Conservation (phyloP, 2,797 vertebrate species). For the Ceryle rudis region DNA sequence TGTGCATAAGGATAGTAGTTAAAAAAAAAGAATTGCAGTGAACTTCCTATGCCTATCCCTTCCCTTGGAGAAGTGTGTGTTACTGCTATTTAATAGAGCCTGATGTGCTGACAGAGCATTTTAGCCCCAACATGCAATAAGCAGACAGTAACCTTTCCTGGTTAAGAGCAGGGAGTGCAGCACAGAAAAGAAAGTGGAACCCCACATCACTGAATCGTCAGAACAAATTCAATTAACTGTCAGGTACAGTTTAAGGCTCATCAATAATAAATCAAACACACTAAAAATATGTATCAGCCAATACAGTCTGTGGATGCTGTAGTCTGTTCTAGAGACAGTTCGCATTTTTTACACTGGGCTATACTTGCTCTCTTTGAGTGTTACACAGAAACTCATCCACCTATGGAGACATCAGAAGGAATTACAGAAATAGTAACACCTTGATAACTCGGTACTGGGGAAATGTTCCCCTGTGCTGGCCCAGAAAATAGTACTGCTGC, state of each 20-base stretch:
- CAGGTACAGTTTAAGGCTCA: not conserved
- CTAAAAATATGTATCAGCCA: not conserved
- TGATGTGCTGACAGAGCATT: not conserved
- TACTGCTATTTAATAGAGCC: not conserved
- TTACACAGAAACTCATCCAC: not conserved
- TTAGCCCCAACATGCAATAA: not conserved
- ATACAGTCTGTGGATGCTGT: not conserved
- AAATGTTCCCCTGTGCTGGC: not conserved
- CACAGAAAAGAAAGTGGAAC: not conserved
- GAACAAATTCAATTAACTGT: constrained; percentile 10
- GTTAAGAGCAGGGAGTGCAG: not conserved
- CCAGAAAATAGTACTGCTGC: too few species aligned
- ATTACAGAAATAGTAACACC: not conserved
- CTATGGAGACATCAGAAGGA: not conserved
- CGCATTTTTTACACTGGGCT: not conserved
- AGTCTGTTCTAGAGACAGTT: not conserved
- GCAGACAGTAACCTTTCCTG: not conserved
- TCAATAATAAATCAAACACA: constrained; percentile 22
- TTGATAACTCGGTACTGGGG: not conserved
- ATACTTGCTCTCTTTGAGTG: not conserved
- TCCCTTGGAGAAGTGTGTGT: not conserved
- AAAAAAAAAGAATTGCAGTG: not conserved
- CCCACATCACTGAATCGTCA: not conserved
- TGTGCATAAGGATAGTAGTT: not conserved
- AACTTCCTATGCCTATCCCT: not conserved